phyloP scores from a whole-genome alignment of 2,797 vertebrate species.

The Pipistrellus pygmaeus region DNA sequence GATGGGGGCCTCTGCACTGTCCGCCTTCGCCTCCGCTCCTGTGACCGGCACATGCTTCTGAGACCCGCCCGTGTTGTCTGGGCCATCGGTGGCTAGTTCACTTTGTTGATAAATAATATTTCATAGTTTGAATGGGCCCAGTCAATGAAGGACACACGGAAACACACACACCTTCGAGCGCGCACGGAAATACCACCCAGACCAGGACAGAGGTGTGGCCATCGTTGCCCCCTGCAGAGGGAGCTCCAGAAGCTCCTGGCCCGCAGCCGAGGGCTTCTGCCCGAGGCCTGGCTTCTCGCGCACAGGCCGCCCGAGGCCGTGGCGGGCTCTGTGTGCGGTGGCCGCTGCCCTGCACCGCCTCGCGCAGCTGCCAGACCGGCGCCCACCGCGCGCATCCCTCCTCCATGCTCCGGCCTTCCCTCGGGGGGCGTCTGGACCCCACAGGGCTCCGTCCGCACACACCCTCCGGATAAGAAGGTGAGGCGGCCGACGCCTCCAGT shows the following conservation, averaged over 20 bases:
- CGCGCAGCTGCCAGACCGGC: no score
- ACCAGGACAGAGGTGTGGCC: not conserved
- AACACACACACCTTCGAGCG: not conserved
- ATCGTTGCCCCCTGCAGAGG: no score
- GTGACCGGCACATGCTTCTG: not conserved
- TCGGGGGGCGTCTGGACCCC: not conserved
- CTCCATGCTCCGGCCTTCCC: not conserved
- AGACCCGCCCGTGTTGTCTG: not conserved
- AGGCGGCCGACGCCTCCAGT: not conserved
- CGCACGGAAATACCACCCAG: no score
- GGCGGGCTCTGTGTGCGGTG: no score
- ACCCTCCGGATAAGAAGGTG: not conserved
- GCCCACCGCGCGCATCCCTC: not conserved
- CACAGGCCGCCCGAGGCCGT: no score
- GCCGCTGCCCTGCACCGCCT: no score
- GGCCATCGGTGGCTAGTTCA: not conserved
- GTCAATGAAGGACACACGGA: not conserved
- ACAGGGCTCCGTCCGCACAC: not conserved
- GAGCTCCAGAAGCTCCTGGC: no score
- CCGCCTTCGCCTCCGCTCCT: not conserved
- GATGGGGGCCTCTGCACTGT: no score
- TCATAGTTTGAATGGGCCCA: not conserved
- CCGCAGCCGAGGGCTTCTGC: no score
- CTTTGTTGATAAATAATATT: not conserved
- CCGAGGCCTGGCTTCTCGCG: no score